Base-by-base conservation (phyloP, 1,140 invertebrate genomes). In the Drosophila pseudoananassae region DNA sequence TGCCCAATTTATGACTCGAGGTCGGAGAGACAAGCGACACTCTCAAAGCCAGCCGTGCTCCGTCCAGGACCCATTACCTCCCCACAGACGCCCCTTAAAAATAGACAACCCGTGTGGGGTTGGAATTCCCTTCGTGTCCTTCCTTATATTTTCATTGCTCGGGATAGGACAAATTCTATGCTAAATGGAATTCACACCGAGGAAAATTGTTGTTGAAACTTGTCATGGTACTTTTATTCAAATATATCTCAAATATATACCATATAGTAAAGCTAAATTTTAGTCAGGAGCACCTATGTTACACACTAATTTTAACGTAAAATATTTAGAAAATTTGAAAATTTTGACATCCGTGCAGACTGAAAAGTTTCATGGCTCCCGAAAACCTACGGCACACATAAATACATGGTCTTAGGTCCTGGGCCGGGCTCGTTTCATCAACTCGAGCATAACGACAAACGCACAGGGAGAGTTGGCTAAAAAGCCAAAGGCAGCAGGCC, bases 1-100 rank as follows among this genome's bases (percentile, higher is more conserved):
- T 76, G 63, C 81, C 65, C 78, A 90, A 90, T 90, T 90, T 90
- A 90, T 90, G 85, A 90, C 75, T 76, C 57, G 81, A 88, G 83
- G 83, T 83, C 79, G 82, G 59, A 7, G 43, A 33, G 63, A 52
- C 63, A 66, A 66, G 63, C 63, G 59, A 66, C 63, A 52, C 51
- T 64, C 59, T 51, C 3, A 17, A 45, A 64, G 63, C 63, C 45
- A 50, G 31, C 58, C 23, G 23, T 10, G 17, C 40, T 36, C 29
- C 5, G 49, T n/a, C 29, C 59, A 17, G 64, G 45, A 15, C 52
- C 46, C 63, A 61, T 33, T 60, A 43, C 63, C 38, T n/a, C 25
- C 27, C 17, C 17, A 17, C 40, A 59, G 59, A 57, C 75, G 58
- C 55, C 27, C 76, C 47, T 83, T 68, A 79, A 88, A 88, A 82